Base-by-base conservation (phyloP, 2,888 invertebrate genomes). In the Cheilosia soror region DNA sequence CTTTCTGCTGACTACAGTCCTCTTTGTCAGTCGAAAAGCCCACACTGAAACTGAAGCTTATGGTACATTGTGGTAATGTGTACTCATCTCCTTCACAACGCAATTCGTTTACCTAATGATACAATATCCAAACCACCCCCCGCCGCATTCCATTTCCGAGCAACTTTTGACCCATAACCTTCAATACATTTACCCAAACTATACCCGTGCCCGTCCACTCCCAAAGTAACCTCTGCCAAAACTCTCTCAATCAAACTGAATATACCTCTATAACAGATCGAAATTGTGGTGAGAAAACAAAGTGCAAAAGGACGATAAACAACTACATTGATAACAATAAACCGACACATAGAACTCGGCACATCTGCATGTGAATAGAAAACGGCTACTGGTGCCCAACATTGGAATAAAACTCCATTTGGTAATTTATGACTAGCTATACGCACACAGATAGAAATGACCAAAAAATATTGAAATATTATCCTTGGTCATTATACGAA, bases 391-490 rank as follows among this genome's bases (percentile, higher is more conserved):
- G 47, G 6, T 47, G 47, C 7, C 15, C 15, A 20, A 15, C 7
- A 15, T 77, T 51, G 65, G 77, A 82, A 82, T 72, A 78, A 77
- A 82, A 81, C 76, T 76, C 72, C 66, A 76, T 81, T 85, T 81
- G 71, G 80, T 81, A 80, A 81, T 85, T 85, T 85, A 85, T 85
- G 76, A 76, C 85, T n/a, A n/a, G n/a, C n/a, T 20, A 20, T 81
- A 72, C 81, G n/a, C n/a, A 81, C 81, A 81, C 62, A 75, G 76
- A 37, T 37, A 37, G 76, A 81, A 29, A 71, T 85, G 81, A 76
- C 71, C 85, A 81, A 85, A 85, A 80, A 81, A 81, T 85, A 85
- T 85, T 85, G 85, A 85, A 85, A 85, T 85, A 85, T 85, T 85
- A 85, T 85, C 76, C 76, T 76, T 72, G 85, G 76, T 76, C 85